Evolutionary conservation across 2,888 invertebrate genomes (phyloP).

Genomic region (Crematogaster levior): DNA sequence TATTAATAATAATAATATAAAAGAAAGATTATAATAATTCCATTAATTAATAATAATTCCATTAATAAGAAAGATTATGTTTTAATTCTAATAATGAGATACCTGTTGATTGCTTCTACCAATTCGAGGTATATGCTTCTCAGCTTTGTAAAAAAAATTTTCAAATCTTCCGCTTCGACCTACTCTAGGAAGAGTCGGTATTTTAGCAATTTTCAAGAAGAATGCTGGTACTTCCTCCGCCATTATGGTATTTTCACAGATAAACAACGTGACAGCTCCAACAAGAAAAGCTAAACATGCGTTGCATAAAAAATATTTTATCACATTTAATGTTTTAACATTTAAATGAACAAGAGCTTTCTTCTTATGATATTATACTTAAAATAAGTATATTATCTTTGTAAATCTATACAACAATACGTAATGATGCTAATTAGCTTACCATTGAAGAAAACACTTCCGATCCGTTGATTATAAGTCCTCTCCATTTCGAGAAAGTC

Average conservation of each 20-base stretch:
- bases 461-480: background rate
- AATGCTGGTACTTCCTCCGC: conserved; percentile 82
- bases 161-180: conserved; percentile 79
- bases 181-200: conserved; percentile 77
- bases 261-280: conserved; percentile 29
- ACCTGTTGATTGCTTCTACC: conserved; percentile 71
- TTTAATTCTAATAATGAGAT: conserved; percentile 17
- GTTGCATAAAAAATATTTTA: background rate
- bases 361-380: background rate
- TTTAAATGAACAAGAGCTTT: background rate
- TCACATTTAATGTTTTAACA: background rate
- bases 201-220: conserved; percentile 82
- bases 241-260: conserved; percentile 36
- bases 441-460: conserved; percentile 35
- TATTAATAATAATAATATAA: no score
- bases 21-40: background rate
- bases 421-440: background rate
- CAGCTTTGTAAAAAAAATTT: conserved; percentile 76
- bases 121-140: conserved; percentile 76
- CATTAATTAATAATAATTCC: no score
- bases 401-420: background rate
- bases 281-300: conserved; percentile 42
- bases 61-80: no score
- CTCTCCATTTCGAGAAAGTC: conserved; percentile 18
- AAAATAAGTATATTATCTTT: background rate